Evolutionary conservation across 1,140 invertebrate genomes (phyloP).

Genomic region (Neotoxoptera formosana): DNA sequence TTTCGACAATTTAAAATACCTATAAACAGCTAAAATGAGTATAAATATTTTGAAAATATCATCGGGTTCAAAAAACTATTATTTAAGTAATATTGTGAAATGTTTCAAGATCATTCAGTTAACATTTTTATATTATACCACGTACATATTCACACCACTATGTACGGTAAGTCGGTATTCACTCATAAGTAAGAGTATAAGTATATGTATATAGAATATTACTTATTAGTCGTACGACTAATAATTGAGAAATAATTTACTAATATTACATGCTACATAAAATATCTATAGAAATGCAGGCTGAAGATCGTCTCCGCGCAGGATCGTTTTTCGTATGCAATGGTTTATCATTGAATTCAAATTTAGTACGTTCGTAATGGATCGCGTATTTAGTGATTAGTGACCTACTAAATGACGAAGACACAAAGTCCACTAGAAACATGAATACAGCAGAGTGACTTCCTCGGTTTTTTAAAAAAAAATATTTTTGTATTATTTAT

Average conservation of each 20-base stretch:
- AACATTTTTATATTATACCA: not conserved
- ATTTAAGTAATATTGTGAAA: not conserved
- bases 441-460: not conserved
- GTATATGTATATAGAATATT: no score
- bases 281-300: not conserved
- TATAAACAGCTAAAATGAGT: not conserved
- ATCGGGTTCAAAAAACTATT: not conserved
- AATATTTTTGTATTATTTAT: not conserved
- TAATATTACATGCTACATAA: not conserved
- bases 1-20: not conserved
- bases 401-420: not conserved
- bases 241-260: not conserved
- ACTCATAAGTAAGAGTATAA: not conserved
- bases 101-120: not conserved
- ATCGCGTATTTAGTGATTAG: no score
- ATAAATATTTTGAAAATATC: not conserved
- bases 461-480: not conserved
- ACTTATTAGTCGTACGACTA: not conserved
- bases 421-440: not conserved
- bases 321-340: not conserved
- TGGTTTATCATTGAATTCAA: not conserved
- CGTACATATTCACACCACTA: not conserved
- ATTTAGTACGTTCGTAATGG: not conserved
- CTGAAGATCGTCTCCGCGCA: not conserved
- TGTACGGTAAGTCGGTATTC: not conserved